Evolutionary conservation across 53 echinoderm and acorn worm species (phyloP).

Genomic region (Actinopyga echinites): DNA sequence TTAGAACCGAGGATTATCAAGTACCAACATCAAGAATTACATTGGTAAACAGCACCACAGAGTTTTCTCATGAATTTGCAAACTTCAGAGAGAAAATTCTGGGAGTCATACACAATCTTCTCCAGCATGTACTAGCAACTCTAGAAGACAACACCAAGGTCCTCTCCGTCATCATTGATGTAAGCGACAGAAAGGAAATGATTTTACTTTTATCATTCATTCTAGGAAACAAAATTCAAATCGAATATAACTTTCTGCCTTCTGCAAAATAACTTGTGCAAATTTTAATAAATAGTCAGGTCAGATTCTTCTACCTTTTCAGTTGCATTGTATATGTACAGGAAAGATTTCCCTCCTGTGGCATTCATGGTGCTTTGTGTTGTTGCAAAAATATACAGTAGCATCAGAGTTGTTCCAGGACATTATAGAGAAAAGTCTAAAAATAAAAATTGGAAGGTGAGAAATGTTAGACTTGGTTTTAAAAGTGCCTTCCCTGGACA

Average conservation of each 20-base stretch:
- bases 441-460: too few relatives aligned
- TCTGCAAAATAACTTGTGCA: not conserved
- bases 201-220: not conserved
- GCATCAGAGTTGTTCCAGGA: too few relatives aligned
- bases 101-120: conserved; percentile 66
- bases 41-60: conserved; percentile 6
- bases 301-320: too few relatives aligned
- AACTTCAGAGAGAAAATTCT: conserved; percentile 65
- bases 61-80: conserved; percentile 41
- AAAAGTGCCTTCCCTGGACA: too few relatives aligned
- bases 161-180: conserved; percentile 62
- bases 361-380: too few relatives aligned
- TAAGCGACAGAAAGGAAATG: conserved; percentile 16
- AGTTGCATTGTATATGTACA: too few relatives aligned
- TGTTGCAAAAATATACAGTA: too few relatives aligned
- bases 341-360: too few relatives aligned
- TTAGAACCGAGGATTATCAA: not conserved
- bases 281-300: not conserved
- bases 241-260: not conserved
- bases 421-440: too few relatives aligned
- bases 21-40: conserved; percentile 11
- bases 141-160: conserved; percentile 93
- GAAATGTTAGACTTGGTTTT: too few relatives aligned
- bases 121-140: conserved; percentile 75
- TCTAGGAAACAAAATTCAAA: not conserved